phyloP scores from a whole-genome alignment of 2,113 vertebrate species.

The Melanerpes formicivorus region DNA sequence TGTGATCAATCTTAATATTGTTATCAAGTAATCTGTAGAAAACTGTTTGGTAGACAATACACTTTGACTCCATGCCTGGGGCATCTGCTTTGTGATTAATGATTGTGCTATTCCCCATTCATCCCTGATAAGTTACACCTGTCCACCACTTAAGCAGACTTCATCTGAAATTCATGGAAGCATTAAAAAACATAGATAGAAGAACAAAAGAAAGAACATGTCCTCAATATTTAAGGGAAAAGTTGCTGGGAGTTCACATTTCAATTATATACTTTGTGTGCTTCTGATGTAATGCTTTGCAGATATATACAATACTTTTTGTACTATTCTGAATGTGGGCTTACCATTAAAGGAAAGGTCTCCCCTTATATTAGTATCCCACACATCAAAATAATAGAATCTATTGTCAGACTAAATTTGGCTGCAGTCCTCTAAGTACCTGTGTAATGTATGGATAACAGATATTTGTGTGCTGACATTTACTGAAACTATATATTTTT shows the following conservation, averaged over 20 bases:
- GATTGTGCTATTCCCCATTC: background rate
- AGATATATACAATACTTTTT: background rate
- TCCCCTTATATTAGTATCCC: background rate
- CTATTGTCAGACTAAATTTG: background rate
- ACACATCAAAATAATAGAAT: background rate
- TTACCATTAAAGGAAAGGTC: background rate
- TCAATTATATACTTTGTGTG: background rate
- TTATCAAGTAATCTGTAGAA: constrained; percentile 47
- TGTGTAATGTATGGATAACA: fast-evolving
- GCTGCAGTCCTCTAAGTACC: background rate
- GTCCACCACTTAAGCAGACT: background rate
- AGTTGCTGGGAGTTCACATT: background rate
- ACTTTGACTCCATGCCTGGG: constrained; percentile 17
- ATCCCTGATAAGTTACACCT: constrained; percentile 9
- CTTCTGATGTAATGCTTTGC: background rate
- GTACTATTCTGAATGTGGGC: background rate
- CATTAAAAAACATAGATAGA: background rate
- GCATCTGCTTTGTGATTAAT: constrained; percentile 49
- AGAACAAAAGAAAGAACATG: background rate
- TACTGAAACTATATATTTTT: background rate
- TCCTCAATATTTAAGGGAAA: background rate
- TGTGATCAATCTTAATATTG: constrained; percentile 45
- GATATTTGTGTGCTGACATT: background rate
- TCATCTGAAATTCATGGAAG: background rate
- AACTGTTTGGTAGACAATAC: background rate